Evolutionary conservation across 2,888 invertebrate genomes (phyloP), one percentile per base, ranked within the genome.

Genomic region (Nematopogon swammerdamellus): DNA sequence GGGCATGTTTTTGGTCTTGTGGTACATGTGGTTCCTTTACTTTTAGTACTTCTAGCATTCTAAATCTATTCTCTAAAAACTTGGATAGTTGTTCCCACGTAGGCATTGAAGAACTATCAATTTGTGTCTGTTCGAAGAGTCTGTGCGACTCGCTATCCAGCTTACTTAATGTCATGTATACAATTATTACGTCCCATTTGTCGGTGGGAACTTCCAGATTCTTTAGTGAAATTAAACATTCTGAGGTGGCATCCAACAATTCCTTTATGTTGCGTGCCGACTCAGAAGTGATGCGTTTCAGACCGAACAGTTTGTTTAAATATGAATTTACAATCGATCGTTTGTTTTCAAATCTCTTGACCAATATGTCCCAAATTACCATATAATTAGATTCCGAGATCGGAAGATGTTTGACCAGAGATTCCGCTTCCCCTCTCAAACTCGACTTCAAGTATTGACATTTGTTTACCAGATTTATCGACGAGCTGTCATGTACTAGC

Each of bases 51-150:
- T 62, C 60, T 8, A 59, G 44, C 11, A 57, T 53, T 11, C 58
- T 51, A 47, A 59, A 60, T 45, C 54, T 56, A 2, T 51, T 18
- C 51, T 60, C 57, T 11, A 59, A 46, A 52, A 60, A 60, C 42
- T 18, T 50, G 30, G 52, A 46, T 8, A 56, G 51, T 10, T 52
- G 52, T 29, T 42, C 42, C 53, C 53, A 56, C n/a, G 45, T 53
- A 16, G 55, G 54, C 43, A 58, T 48, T 25, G 51, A 46, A 5
- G 53, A 47, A 11, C 53, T 48, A 17, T 52, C 54, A 11, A 55
- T 47, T 6, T 51, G 45, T 36, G 49, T 16, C 18, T 55, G 50
- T 46, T 58, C 57, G 56, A 57, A 56, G 8, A 45, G 50, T 44
- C 50, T 57, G 6, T 54, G 55, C 14, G 57, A 49, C 47, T 57